A percentile compares a stretch with the other conserved stretches of the same genome.
phyloP scores from a whole-genome alignment of 1,140 invertebrate genomes.

The Neodiprion fabricii region DNA sequence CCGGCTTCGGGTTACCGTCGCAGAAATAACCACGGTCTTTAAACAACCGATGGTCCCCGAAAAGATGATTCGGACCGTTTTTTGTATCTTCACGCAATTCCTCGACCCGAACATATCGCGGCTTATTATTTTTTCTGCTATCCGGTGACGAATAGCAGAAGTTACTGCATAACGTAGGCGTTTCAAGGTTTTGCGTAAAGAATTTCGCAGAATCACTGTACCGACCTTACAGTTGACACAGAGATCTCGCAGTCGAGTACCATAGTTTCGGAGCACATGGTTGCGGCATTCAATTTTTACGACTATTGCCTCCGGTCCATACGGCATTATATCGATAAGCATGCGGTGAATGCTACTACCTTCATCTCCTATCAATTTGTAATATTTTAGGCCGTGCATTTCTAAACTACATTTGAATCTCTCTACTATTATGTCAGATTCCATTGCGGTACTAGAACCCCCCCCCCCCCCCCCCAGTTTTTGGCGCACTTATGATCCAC shows the following conservation, averaged over 20 bases:
- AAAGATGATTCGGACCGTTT: constrained; percentile 27
- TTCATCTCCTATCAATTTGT: constrained; percentile 40
- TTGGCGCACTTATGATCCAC: constrained; percentile 40
- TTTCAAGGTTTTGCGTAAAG: constrained; percentile 9
- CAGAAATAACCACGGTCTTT: background rate
- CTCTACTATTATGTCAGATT: constrained; percentile 51
- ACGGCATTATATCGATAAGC: constrained; percentile 34
- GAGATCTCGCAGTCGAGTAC: background rate
- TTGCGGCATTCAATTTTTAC: constrained; percentile 44
- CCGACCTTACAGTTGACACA: constrained; percentile 28
- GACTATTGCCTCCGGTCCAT: constrained; percentile 27
- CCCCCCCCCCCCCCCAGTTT: no score
- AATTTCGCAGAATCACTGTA: background rate
- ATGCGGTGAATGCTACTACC: constrained; percentile 45
- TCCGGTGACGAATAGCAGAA: background rate
- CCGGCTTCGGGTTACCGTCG: no score
- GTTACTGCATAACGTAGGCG: constrained; percentile 9
- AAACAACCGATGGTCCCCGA: constrained; percentile 27
- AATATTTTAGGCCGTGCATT: constrained; percentile 48
- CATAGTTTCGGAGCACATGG: constrained; percentile 31
- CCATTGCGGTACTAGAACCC: constrained; percentile 38
- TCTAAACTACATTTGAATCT: constrained; percentile 43
- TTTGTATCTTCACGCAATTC: constrained; percentile 24
- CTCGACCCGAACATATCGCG: constrained; percentile 3
- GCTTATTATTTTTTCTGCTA: constrained; percentile 6